Conservation (phyloP, 2,888 invertebrate species). For the Himalopsyche japonica region DNA sequence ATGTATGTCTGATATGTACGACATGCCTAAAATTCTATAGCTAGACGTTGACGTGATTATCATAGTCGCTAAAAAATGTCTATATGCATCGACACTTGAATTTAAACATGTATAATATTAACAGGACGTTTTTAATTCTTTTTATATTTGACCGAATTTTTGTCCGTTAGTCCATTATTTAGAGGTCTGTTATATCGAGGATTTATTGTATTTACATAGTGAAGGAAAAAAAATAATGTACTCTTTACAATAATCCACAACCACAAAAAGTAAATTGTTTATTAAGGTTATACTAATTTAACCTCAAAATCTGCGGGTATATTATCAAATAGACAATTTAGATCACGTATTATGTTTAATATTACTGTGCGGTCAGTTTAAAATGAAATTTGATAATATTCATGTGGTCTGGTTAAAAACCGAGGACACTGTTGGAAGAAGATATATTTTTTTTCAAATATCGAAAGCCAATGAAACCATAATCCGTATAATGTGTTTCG, state of each 20-base stretch:
- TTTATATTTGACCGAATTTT: too few species aligned
- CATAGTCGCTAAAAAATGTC: too few species aligned
- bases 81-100: too few species aligned
- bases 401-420: background rate
- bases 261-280: background rate
- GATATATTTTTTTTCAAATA: background rate
- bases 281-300: background rate
- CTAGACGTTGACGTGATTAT: too few species aligned
- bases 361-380: background rate
- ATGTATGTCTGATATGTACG: too few species aligned
- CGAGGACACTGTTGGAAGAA: background rate
- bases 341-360: background rate
- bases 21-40: too few species aligned
- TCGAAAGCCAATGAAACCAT: background rate
- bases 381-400: background rate
- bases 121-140: too few species aligned
- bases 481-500: background rate
- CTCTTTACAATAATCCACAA: background rate
- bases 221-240: too few species aligned
- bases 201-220: too few species aligned
- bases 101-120: too few species aligned
- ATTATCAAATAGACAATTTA: background rate
- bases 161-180: too few species aligned
- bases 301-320: background rate
- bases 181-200: too few species aligned